These are phyloP conservation scores for Agonum fuliginosum DNA, from an alignment of 2,888 invertebrate genomes.

Conservation along the genomic window DNA sequence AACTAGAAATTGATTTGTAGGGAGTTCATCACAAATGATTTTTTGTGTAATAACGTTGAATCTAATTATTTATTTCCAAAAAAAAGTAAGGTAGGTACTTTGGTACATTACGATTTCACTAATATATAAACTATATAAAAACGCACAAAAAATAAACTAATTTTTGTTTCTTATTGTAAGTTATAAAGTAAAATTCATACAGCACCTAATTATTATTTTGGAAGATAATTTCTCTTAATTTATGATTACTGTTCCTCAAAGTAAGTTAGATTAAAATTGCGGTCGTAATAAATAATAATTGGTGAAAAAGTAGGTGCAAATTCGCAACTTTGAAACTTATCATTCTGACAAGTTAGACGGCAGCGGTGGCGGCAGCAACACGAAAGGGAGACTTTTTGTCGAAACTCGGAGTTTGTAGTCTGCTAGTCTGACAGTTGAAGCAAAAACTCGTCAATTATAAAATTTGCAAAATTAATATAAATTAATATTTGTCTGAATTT, in stretches of 20 bases:
- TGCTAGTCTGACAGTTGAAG: slow-evolving; percentile 10
- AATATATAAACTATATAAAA: too few relatives aligned
- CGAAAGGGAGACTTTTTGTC: slow-evolving; percentile 7
- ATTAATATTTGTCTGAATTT: slow-evolving; percentile 40
- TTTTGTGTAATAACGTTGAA: too few relatives aligned
- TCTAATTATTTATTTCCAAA: too few relatives aligned
- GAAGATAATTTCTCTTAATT: neutral
- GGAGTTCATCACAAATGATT: too few relatives aligned
- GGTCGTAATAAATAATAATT: slow-evolving; percentile 24
- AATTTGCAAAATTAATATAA: slow-evolving; percentile 45
- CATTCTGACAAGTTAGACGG: slow-evolving; percentile 18
- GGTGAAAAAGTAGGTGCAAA: slow-evolving; percentile 4
- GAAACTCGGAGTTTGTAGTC: neutral
- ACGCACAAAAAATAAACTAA: too few relatives aligned
- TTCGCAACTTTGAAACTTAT: slow-evolving; percentile 19
- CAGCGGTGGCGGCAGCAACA: too few relatives aligned
- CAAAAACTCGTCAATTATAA: slow-evolving; percentile 49
- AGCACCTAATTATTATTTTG: too few relatives aligned
- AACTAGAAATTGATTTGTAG: too few relatives aligned
- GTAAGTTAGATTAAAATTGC: neutral
- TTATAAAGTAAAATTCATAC: too few relatives aligned
- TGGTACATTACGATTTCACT: too few relatives aligned
- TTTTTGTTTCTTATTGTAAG: too few relatives aligned
- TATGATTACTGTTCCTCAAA: neutral
- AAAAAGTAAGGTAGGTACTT: too few relatives aligned